Percentiles rank a stretch among this genome's conserved stretches.
These are phyloP conservation scores for Strix aluco DNA, from an alignment of 2,113 vertebrate genomes.

Conservation along the genomic window DNA sequence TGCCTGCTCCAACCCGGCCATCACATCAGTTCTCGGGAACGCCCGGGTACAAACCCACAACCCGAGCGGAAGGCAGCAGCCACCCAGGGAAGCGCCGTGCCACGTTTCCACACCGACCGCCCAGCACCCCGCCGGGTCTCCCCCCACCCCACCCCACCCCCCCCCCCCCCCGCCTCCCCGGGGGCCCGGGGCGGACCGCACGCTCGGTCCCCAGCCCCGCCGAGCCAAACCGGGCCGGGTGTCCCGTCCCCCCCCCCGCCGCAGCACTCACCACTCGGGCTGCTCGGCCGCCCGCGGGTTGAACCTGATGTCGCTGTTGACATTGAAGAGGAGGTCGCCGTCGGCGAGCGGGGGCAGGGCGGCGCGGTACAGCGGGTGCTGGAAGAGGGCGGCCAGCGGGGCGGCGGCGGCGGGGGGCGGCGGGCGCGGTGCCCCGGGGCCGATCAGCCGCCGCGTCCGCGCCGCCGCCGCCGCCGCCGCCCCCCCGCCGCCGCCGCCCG, in stretches of 20 bases:
- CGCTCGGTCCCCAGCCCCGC: background rate
- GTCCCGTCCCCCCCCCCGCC: background rate
- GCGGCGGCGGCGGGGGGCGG: slow-evolving; percentile 53
- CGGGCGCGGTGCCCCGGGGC: slow-evolving; percentile 42
- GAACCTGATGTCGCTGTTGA: slow-evolving; percentile 93
- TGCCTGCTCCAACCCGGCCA: fast-evolving
- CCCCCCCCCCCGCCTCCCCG: too few relatives aligned
- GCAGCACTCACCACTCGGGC: slow-evolving; percentile 85
- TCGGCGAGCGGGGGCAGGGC: slow-evolving; percentile 78
- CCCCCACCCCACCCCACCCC: too few relatives aligned
- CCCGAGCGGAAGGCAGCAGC: background rate
- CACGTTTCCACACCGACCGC: background rate
- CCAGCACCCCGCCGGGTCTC: background rate
- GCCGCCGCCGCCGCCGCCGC: background rate
- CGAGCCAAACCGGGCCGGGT: background rate
- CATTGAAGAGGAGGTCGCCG: slow-evolving; percentile 90
- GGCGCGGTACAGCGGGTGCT: slow-evolving; percentile 85
- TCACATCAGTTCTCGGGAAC: fast-evolving
- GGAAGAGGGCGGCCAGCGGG: slow-evolving; percentile 82
- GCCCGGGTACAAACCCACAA: background rate
- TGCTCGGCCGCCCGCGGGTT: slow-evolving; percentile 89
- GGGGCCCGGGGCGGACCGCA: background rate
- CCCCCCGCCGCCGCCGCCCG: background rate
- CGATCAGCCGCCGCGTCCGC: slow-evolving; percentile 27
- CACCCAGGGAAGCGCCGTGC: background rate